Conservation (phyloP, 2,888 invertebrate genomes). For the Drosophila demipolita region DNA sequence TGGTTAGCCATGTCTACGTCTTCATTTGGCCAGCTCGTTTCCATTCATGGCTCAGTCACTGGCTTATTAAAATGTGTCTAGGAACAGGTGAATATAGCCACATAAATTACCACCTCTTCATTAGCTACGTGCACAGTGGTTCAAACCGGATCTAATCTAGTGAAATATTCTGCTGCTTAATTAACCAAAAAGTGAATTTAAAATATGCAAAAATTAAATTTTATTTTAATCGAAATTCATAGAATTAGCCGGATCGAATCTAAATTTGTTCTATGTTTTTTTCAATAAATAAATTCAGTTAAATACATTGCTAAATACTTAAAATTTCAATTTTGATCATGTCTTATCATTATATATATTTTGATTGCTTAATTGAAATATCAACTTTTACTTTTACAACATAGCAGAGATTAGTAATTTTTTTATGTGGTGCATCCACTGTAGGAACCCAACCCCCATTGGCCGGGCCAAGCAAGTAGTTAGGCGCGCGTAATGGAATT, state of each 20-base stretch:
- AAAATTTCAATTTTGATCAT: background rate
- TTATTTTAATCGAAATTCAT: background rate
- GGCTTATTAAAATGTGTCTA: constrained; percentile 77
- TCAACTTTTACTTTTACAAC: background rate
- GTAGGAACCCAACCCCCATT: constrained; percentile 22
- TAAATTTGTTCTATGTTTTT: too few relatives aligned
- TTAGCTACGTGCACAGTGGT: constrained; percentile 64
- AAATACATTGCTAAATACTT: too few relatives aligned
- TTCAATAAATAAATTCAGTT: too few relatives aligned
- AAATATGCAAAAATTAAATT: background rate
- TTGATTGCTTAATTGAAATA: background rate
- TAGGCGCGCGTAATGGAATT: constrained; percentile 70
- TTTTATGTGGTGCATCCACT: constrained; percentile 15
- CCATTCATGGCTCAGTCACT: constrained; percentile 64
- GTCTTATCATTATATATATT: background rate
- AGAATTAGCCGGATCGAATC: too few relatives aligned
- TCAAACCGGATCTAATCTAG: background rate
- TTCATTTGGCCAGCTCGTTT: constrained; percentile 57
- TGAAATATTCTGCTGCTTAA: background rate
- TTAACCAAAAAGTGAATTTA: background rate
- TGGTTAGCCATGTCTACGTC: constrained; percentile 42
- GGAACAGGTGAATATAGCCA: constrained; percentile 73
- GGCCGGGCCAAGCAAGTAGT: constrained; percentile 41
- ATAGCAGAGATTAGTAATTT: background rate
- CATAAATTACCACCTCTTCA: constrained; percentile 82